phyloP scores from a whole-genome alignment of 2,888 invertebrate species.

The Hydriomena furcata region DNA sequence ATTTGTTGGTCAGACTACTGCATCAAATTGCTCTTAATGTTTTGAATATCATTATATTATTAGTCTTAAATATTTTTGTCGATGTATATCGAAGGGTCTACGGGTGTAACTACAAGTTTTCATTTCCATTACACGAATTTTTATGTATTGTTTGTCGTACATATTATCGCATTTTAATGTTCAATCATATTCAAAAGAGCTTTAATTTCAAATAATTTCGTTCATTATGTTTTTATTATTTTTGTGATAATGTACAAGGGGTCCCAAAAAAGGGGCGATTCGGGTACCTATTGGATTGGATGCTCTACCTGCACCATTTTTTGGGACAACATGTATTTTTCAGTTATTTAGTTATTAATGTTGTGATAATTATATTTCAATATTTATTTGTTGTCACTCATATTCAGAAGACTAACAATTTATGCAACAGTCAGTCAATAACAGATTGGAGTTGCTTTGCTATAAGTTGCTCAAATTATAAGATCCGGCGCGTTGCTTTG shows the following conservation, averaged over 20 bases:
- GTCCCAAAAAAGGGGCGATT: too few relatives aligned
- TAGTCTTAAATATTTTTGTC: too few relatives aligned
- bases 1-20: too few relatives aligned
- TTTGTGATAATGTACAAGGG: slow-evolving; percentile 6
- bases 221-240: neutral
- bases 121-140: neutral
- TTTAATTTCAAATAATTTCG: neutral
- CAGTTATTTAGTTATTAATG: neutral
- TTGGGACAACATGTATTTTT: too few relatives aligned
- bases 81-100: too few relatives aligned
- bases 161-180: slow-evolving; percentile 3
- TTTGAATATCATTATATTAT: too few relatives aligned
- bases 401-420: slow-evolving; percentile 21
- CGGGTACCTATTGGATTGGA: too few relatives aligned
- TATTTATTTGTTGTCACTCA: slow-evolving; percentile 16
- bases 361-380: slow-evolving; percentile 6
- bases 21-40: too few relatives aligned
- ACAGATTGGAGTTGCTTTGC: slow-evolving; percentile 30
- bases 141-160: neutral
- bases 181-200: neutral
- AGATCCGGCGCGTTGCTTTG: neutral
- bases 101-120: too few relatives aligned
- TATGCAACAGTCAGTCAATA: slow-evolving; percentile 72
- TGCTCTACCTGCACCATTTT: too few relatives aligned
- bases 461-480: neutral